Percentiles rank a stretch among this genome's conserved stretches.
These are phyloP conservation scores for Brachionus manjavacas DNA, from an alignment of 1,140 invertebrate species.

Conservation along the genomic window DNA sequence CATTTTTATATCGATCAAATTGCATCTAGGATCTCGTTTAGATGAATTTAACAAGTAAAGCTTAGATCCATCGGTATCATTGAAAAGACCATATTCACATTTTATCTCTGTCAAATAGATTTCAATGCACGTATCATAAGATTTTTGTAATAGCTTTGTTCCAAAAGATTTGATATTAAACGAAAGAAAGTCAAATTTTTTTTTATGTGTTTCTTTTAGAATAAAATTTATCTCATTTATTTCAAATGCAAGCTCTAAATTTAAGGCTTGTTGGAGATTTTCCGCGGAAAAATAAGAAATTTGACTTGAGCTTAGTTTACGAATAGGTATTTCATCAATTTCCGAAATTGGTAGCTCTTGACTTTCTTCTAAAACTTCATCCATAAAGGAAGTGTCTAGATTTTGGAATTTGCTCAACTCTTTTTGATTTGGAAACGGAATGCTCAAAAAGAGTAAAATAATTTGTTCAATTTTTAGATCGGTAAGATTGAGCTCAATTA, in stretches of 20 bases:
- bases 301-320: background rate
- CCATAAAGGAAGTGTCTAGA: background rate
- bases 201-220: background rate
- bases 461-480: conserved; percentile 1
- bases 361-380: background rate
- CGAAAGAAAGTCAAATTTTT: conserved; percentile 21
- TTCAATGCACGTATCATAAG: background rate
- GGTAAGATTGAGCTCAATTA: conserved; percentile 3
- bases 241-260: conserved; percentile 34
- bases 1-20: background rate
- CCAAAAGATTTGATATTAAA: conserved; percentile 38
- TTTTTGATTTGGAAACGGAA: conserved; percentile 31
- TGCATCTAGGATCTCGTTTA: background rate
- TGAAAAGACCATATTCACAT: conserved; percentile 35
- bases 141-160: background rate
- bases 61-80: conserved; percentile 9
- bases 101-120: conserved; percentile 10
- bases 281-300: background rate
- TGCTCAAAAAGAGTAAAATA: conserved; percentile 5
- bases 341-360: background rate
- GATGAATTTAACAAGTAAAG: conserved; percentile 26
- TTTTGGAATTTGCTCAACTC: background rate
- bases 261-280: conserved; percentile 34
- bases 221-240: conserved; percentile 29
- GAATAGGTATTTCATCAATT: background rate